Conservation (phyloP, 2,888 invertebrate genomes). For the Acronicta aceris region DNA sequence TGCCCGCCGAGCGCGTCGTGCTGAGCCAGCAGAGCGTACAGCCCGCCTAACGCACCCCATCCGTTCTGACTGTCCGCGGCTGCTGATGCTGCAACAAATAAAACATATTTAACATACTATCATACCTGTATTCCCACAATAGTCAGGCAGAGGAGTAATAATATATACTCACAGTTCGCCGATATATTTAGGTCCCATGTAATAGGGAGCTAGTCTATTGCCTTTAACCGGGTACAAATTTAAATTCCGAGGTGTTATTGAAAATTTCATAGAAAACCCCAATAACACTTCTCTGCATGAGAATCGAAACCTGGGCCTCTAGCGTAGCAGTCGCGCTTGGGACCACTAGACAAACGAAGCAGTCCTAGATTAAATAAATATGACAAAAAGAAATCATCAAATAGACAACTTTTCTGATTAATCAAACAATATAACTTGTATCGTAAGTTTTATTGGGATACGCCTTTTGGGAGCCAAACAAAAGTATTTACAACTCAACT, state of each 20-base stretch:
- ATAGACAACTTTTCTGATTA: conserved; percentile 62
- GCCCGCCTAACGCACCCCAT: conserved; percentile 87
- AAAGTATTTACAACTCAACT: conserved; percentile 59
- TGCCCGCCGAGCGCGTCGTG: conserved; percentile 91
- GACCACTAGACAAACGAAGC: neutral
- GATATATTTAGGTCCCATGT: no score
- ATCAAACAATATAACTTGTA: conserved; percentile 62
- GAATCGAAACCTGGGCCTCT: no score
- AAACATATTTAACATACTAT: no score
- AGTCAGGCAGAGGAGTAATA: no score
- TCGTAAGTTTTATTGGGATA: conserved; percentile 66
- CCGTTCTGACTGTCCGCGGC: conserved; percentile 71
- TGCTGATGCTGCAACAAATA: conserved; percentile 63
- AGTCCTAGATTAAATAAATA: neutral
- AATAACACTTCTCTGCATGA: no score
- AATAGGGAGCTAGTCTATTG: no score
- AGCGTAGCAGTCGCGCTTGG: no score
- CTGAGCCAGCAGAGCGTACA: conserved; percentile 90
- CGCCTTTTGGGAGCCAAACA: conserved; percentile 61
- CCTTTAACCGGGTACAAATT: no score
- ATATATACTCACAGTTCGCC: no score
- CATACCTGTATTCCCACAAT: no score
- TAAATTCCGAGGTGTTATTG: no score
- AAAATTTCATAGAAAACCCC: no score
- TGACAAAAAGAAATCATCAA: conserved; percentile 9